These are phyloP conservation scores for Dynastes tityus DNA, from an alignment of 2,888 invertebrate species.

Conservation along the genomic window DNA sequence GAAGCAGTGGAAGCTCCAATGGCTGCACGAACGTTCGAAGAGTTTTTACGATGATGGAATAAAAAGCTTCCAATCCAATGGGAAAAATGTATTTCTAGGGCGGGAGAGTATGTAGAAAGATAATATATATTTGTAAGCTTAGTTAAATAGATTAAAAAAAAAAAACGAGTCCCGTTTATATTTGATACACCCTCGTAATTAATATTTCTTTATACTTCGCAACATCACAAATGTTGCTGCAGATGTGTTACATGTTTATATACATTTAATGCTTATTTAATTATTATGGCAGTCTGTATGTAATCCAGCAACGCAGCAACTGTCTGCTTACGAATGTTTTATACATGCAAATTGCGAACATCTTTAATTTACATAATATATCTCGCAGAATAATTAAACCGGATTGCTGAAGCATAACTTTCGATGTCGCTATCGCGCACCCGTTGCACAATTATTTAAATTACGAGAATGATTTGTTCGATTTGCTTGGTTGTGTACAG, in stretches of 20 bases:
- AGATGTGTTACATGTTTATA: slow-evolving; percentile 6
- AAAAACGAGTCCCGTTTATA: no score
- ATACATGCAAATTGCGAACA: slow-evolving; percentile 34
- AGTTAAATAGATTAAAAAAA: no score
- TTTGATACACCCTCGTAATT: no score
- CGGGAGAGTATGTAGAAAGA: no score
- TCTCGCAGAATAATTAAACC: slow-evolving; percentile 36
- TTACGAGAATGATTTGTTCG: slow-evolving; percentile 8
- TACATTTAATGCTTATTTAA: slow-evolving; percentile 10
- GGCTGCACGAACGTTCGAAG: no score
- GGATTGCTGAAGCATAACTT: slow-evolving; percentile 6
- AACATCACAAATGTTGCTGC: background rate
- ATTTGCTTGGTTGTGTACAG: background rate
- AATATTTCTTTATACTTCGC: no score
- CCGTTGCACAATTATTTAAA: slow-evolving; percentile 24
- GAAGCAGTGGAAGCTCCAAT: no score
- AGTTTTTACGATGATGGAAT: no score
- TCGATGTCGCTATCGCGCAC: background rate
- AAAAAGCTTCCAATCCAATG: no score
- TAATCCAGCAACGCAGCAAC: slow-evolving; percentile 1
- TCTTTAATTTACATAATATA: slow-evolving; percentile 40
- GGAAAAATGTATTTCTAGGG: no score
- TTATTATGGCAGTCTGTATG: background rate
- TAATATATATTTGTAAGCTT: no score
- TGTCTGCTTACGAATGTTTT: slow-evolving; percentile 27